Base-by-base conservation (phyloP, 2,888 invertebrate species). In the Creontiades dilutus region DNA sequence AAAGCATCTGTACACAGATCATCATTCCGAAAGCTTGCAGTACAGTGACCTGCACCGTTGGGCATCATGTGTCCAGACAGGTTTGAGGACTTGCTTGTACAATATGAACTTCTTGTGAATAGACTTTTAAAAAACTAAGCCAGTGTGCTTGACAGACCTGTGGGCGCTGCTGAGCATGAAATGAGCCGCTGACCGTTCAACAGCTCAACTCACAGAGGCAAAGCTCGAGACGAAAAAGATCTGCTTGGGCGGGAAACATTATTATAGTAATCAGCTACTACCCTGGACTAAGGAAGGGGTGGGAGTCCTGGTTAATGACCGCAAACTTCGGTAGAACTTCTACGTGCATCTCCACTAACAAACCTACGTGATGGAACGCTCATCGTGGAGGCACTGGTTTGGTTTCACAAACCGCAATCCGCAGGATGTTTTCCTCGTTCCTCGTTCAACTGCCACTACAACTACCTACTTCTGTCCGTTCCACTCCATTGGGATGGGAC, bases 351-450 rank as follows among this genome's bases (percentile, higher is more conserved):
- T 16, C 78, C 78, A 13, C 37, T 78, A 78, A 78, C 78, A 78
- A 78, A 78, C 78, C 78, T 78, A 78, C 78, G 78, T 78, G 78
- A 78, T 78, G 78, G 78, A 78, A 78, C 78, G 78, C 14, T 78
- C 78, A 46, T 47, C 0, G 78, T 12, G 68, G 23, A 23, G 7
- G 27, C 28, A 46, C 5, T 78, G 78, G 78, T 78, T 78, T 19
- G 13, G 46, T 78, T 78, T 46, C 16, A 76, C 76, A 78, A 78
- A 78, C 78, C 78, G 78, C 78, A 78, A 78, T 78, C 78, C 46
- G 37, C 78, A 78, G 16, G 19, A 16, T 7, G 19, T 46, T 28
- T 28, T 46, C 47, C 46, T 28, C n/a, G 37, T 28, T 46, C 47
- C 46, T 28, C n/a, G 37, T 78, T 16, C 46, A 37, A 37, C 37